These are phyloP conservation scores for Fragariocoptes setiger DNA, from an alignment of 1,140 invertebrate genomes.

Conservation along the genomic window DNA sequence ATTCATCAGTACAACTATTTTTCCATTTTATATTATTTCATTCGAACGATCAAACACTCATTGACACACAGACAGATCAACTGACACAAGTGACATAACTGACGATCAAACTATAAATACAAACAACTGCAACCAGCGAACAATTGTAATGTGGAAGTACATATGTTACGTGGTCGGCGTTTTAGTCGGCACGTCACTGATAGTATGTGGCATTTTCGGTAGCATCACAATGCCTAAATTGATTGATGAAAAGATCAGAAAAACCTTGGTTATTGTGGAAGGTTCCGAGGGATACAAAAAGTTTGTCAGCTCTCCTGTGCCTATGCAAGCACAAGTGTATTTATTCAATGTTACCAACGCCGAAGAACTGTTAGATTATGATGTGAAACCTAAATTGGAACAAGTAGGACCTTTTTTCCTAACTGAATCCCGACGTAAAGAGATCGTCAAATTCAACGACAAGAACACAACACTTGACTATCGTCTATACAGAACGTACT, in stretches of 20 bases:
- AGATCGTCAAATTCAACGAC: not conserved
- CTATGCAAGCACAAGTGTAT: not conserved
- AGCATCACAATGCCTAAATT: conserved; percentile 4
- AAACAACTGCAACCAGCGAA: too few relatives aligned
- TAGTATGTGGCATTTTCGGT: not conserved
- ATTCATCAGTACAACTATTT: too few relatives aligned
- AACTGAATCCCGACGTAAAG: not conserved
- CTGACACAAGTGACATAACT: too few relatives aligned
- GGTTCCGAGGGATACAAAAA: not conserved
- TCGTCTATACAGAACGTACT: not conserved
- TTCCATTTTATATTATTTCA: too few relatives aligned
- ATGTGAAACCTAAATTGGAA: not conserved
- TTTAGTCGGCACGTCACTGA: not conserved
- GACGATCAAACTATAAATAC: too few relatives aligned
- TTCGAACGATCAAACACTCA: too few relatives aligned
- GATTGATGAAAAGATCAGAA: conserved; percentile 6
- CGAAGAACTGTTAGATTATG: not conserved
- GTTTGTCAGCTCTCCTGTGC: not conserved
- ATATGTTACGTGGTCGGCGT: not conserved
- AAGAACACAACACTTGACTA: not conserved
- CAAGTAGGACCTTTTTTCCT: not conserved
- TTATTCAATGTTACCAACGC: not conserved
- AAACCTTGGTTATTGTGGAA: not conserved
- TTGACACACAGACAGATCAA: too few relatives aligned
- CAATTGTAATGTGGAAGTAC: not conserved